A percentile compares a stretch with the other conserved stretches of the same genome.
Evolutionary conservation across 2,888 invertebrate species (phyloP).

Genomic region (Fissipunctia ypsillon): DNA sequence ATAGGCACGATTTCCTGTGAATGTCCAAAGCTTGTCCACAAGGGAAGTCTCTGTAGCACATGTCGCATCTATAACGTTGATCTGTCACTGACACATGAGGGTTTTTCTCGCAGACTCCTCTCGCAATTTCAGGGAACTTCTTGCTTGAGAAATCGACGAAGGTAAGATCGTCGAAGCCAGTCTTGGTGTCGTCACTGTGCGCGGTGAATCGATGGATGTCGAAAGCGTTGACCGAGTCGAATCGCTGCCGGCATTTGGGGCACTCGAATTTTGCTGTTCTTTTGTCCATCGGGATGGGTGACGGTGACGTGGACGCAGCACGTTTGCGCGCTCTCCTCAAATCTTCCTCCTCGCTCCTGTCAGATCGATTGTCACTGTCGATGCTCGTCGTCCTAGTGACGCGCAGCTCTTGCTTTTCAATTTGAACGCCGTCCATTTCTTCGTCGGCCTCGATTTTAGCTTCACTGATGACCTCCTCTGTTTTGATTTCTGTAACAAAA

Average conservation of each 20-base stretch:
- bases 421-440: constrained; percentile 81
- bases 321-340: constrained; percentile 82
- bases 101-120: constrained; percentile 91
- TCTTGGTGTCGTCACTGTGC: constrained; percentile 91
- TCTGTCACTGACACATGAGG: constrained; percentile 91
- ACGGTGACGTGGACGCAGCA: constrained; percentile 84
- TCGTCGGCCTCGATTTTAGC: constrained; percentile 84
- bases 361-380: constrained; percentile 90
- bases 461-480: constrained; percentile 86
- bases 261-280: constrained; percentile 91
- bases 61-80: constrained; percentile 92
- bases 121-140: constrained; percentile 95
- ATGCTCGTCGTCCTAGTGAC: constrained; percentile 85
- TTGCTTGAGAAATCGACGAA: constrained; percentile 95
- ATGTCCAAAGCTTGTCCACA: constrained; percentile 92
- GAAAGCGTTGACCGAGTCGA: constrained; percentile 93
- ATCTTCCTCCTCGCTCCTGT: constrained; percentile 89
- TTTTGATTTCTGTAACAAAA: constrained; percentile 90
- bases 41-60: constrained; percentile 93
- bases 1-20: constrained; percentile 90
- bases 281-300: constrained; percentile 83
- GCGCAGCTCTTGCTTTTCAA: constrained; percentile 79
- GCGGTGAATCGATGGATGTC: constrained; percentile 93
- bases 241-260: constrained; percentile 93
- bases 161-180: constrained; percentile 93